These are phyloP conservation scores for Molorchus minor DNA, from an alignment of 2,888 invertebrate genomes.

Conservation along the genomic window DNA sequence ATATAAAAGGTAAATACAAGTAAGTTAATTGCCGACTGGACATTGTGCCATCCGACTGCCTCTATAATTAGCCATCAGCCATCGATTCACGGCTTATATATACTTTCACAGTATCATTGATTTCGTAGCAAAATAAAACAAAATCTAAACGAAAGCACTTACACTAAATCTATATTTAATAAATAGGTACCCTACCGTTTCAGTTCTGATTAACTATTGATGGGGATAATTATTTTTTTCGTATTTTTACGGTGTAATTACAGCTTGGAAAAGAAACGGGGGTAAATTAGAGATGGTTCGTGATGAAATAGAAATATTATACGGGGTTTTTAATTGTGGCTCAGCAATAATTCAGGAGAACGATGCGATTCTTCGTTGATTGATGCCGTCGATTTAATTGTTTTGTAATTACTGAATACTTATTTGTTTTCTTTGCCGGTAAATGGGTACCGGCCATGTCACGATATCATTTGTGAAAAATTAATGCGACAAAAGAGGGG, in stretches of 20 bases:
- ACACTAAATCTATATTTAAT: slow-evolving; percentile 34
- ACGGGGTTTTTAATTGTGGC: slow-evolving; percentile 43
- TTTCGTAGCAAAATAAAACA: slow-evolving; percentile 24
- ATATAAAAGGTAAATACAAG: slow-evolving; percentile 37
- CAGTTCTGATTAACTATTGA: slow-evolving; percentile 33
- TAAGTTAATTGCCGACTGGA: slow-evolving; percentile 28
- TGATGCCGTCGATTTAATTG: slow-evolving; percentile 52
- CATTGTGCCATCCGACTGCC: slow-evolving; percentile 26
- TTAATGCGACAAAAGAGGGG: slow-evolving; percentile 6
- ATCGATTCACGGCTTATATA: slow-evolving; percentile 37
- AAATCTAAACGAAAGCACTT: slow-evolving; percentile 39
- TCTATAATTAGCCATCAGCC: slow-evolving; percentile 31
- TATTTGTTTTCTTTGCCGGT: slow-evolving; percentile 45
- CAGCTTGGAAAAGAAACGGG: slow-evolving; percentile 25
- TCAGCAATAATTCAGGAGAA: slow-evolving; percentile 51
- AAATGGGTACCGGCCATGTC: slow-evolving; percentile 41
- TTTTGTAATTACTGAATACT: slow-evolving; percentile 52
- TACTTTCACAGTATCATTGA: slow-evolving; percentile 19
- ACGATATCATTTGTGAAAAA: slow-evolving; percentile 53
- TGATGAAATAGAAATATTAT: slow-evolving; percentile 35
- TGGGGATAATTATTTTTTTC: slow-evolving; percentile 31
- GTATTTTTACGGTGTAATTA: slow-evolving; percentile 39
- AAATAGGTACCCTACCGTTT: slow-evolving; percentile 15
- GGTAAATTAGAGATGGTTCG: slow-evolving; percentile 38
- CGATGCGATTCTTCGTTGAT: slow-evolving; percentile 48